Evolutionary conservation across 2,888 invertebrate species (phyloP).

Genomic region (Theodoxus fluviatilis): DNA sequence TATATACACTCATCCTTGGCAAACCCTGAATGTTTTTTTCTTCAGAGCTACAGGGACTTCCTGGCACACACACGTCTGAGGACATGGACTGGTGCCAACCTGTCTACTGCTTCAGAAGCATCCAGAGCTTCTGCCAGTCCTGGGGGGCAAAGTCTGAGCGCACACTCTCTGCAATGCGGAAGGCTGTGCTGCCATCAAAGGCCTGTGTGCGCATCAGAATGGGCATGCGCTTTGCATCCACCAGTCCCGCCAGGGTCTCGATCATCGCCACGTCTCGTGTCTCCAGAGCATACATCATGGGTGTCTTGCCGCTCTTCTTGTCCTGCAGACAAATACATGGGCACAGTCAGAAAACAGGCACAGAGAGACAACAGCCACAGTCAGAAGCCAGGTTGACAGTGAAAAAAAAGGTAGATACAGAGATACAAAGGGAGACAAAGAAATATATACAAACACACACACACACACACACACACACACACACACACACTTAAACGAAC

Average conservation of each 20-base stretch:
- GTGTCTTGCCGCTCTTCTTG: slow-evolving; percentile 56
- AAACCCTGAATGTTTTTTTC: too few relatives aligned
- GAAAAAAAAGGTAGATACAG: not conserved
- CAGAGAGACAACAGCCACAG: too few relatives aligned
- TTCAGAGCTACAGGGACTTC: too few relatives aligned
- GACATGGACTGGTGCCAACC: too few relatives aligned
- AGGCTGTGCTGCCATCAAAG: slow-evolving; percentile 50
- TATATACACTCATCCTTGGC: too few relatives aligned
- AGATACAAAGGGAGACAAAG: not conserved
- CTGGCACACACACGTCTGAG: too few relatives aligned
- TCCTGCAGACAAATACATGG: slow-evolving; percentile 38
- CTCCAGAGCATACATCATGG: slow-evolving; percentile 57
- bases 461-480: not conserved
- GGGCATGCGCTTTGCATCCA: slow-evolving; percentile 43
- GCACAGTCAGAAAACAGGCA: too few relatives aligned
- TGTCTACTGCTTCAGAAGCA: slow-evolving; percentile 38
- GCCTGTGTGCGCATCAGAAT: slow-evolving; percentile 47
- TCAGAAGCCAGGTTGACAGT: too few relatives aligned
- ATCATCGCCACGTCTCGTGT: slow-evolving; percentile 44
- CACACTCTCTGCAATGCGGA: slow-evolving; percentile 49
- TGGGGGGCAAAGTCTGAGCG: slow-evolving; percentile 38
- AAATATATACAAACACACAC: not conserved
- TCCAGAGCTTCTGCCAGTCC: slow-evolving; percentile 43
- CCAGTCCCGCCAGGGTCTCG: slow-evolving; percentile 41
- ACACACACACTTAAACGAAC: not conserved